Conservation (phyloP, 2,113 vertebrate genomes). For the Sinocyclocheilus anophthalmus region DNA sequence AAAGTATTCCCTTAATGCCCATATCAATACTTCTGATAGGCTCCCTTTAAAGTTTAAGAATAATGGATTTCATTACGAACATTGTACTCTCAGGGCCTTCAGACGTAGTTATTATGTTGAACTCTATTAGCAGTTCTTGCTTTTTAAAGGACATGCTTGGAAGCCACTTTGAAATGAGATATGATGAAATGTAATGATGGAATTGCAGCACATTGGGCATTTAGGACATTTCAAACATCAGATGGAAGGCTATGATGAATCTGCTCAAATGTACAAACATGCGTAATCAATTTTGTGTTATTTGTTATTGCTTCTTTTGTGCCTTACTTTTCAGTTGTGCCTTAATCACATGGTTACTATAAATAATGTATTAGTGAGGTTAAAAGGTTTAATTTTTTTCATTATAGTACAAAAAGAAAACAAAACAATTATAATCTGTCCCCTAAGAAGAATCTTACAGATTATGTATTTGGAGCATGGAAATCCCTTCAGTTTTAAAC, state of each 20-base stretch:
- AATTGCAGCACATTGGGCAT: background rate
- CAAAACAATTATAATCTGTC: conserved; percentile 10
- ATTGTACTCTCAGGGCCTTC: conserved; percentile 24
- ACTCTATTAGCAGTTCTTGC: conserved; percentile 26
- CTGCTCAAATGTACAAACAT: background rate
- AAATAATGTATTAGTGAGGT: conserved; percentile 35
- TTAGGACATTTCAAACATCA: background rate
- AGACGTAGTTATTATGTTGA: conserved; percentile 24
- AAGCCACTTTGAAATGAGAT: conserved; percentile 7
- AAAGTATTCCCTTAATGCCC: conserved; percentile 31
- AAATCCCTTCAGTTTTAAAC: conserved; percentile 25
- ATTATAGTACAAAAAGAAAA: background rate
- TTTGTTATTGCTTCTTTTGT: background rate
- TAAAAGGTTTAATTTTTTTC: conserved; percentile 33
- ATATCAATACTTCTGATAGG: conserved; percentile 42
- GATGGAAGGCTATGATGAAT: background rate
- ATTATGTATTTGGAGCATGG: conserved; percentile 20
- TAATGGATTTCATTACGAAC: conserved; percentile 52
- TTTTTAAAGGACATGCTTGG: conserved; percentile 1
- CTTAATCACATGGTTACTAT: conserved; percentile 27
- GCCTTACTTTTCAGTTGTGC: background rate
- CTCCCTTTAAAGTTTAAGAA: conserved; percentile 42
- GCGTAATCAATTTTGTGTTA: background rate
- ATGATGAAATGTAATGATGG: background rate
- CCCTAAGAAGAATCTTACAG: background rate